A percentile compares a stretch with the other conserved stretches of the same genome.
These are phyloP conservation scores for Philereme transversata DNA, from an alignment of 2,888 invertebrate genomes.

Conservation along the genomic window DNA sequence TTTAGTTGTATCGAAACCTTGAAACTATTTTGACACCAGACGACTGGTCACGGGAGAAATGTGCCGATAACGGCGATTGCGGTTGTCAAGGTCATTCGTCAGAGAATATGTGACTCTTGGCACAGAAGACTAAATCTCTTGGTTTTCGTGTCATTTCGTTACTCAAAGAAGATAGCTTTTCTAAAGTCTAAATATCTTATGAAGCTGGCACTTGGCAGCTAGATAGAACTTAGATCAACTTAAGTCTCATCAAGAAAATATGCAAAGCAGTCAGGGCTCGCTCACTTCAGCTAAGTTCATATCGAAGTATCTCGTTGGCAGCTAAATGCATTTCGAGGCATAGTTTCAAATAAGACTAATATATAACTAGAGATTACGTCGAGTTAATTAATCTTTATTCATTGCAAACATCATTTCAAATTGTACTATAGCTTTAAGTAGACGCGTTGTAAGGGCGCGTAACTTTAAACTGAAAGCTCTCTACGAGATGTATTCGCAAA, in stretches of 20 bases:
- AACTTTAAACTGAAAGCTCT: too few relatives aligned
- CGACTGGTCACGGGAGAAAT: conserved; percentile 17
- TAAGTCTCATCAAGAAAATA: conserved; percentile 12
- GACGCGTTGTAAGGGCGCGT: too few relatives aligned
- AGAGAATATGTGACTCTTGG: background rate
- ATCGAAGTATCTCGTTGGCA: conserved; percentile 10
- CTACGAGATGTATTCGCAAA: background rate
- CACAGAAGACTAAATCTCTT: too few relatives aligned
- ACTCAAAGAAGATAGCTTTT: too few relatives aligned
- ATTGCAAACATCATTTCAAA: too few relatives aligned
- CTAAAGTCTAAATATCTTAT: too few relatives aligned
- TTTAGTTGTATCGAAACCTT: background rate
- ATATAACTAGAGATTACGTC: too few relatives aligned
- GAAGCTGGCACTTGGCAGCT: conserved; percentile 5
- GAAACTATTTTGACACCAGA: background rate
- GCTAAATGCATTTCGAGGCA: background rate
- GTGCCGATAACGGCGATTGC: too few relatives aligned
- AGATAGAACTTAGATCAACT: background rate
- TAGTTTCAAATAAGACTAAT: too few relatives aligned
- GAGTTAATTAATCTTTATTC: too few relatives aligned
- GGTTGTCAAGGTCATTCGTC: conserved; percentile 19
- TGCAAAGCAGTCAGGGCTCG: conserved; percentile 16
- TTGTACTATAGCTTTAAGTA: too few relatives aligned
- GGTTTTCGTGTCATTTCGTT: background rate
- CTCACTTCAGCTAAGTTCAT: conserved; percentile 11